phyloP scores from a whole-genome alignment of 2,113 vertebrate genomes.

The Larimichthys crocea region DNA sequence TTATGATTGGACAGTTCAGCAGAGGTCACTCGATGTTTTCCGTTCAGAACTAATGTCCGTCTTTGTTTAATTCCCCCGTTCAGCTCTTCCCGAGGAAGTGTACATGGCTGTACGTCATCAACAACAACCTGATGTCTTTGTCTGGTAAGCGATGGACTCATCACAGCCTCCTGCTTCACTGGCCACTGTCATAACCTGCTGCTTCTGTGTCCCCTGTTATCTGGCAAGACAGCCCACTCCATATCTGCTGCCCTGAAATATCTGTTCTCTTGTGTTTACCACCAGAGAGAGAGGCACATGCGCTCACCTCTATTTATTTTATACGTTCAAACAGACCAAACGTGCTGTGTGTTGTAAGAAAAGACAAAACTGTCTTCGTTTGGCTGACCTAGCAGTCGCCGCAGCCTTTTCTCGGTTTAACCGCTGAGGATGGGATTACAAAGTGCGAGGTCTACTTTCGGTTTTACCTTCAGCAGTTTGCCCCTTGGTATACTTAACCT shows the following conservation, averaged over 20 bases:
- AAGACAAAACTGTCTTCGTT: slow-evolving; percentile 40
- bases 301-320: slow-evolving; percentile 11
- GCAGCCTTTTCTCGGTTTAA: slow-evolving; percentile 28
- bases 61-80: slow-evolving; percentile 34
- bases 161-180: slow-evolving; percentile 39
- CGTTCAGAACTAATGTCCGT: neutral
- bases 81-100: slow-evolving; percentile 96
- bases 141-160: slow-evolving; percentile 87
- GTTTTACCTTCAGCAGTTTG: slow-evolving; percentile 63
- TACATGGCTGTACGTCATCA: slow-evolving; percentile 98
- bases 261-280: slow-evolving; percentile 36
- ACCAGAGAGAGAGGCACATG: neutral
- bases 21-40: neutral
- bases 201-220: slow-evolving; percentile 64
- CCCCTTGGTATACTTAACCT: slow-evolving; percentile 63
- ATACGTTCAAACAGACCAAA: neutral
- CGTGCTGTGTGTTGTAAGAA: neutral
- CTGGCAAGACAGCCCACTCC: slow-evolving; percentile 45
- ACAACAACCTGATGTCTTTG: slow-evolving; percentile 98
- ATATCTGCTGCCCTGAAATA: slow-evolving; percentile 52
- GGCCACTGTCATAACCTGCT: slow-evolving; percentile 61
- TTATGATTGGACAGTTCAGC: neutral
- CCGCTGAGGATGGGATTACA: slow-evolving; percentile 56
- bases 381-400: slow-evolving; percentile 2
- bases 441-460: slow-evolving; percentile 53